Evolutionary conservation across 1,140 invertebrate genomes (phyloP).

Genomic region (Thaumetopoea pityocampa): DNA sequence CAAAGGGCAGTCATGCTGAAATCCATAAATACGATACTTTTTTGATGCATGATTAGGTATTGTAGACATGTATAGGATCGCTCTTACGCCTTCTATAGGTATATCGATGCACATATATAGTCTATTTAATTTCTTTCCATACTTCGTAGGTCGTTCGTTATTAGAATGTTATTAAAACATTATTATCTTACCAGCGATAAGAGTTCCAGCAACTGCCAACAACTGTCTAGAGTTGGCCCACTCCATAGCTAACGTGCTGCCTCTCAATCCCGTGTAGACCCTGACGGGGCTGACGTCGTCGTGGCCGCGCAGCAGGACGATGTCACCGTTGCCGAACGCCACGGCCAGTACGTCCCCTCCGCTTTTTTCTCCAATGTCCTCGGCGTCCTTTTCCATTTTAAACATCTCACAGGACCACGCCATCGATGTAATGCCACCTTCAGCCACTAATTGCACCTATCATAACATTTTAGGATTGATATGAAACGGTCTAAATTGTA

Average conservation of each 20-base stretch:
- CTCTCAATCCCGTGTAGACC: conserved; percentile 88
- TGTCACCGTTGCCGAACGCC: conserved; percentile 90
- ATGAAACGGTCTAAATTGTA: no score
- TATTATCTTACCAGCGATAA: conserved; percentile 42
- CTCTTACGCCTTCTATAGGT: background rate
- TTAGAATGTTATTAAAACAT: background rate
- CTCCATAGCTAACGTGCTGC: conserved; percentile 88
- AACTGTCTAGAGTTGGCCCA: conserved; percentile 97
- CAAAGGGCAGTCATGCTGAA: no score
- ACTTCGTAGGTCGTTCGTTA: no score
- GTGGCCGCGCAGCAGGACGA: conserved; percentile 92
- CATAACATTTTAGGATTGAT: background rate
- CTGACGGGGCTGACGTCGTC: conserved; percentile 94
- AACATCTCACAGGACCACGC: conserved; percentile 98
- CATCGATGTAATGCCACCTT: conserved; percentile 91
- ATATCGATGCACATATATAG: no score
- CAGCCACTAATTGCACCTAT: conserved; percentile 87
- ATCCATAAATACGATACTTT: no score
- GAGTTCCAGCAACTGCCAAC: conserved; percentile 92
- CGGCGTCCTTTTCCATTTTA: conserved; percentile 97
- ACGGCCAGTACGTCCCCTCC: conserved; percentile 87
- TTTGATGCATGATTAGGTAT: background rate
- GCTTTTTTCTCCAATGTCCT: conserved; percentile 73
- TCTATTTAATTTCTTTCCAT: background rate
- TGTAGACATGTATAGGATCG: background rate